A percentile compares a stretch with the other conserved stretches of the same genome.
phyloP scores from a whole-genome alignment of 2,797 vertebrate genomes.

The Oreochromis mossambicus region DNA sequence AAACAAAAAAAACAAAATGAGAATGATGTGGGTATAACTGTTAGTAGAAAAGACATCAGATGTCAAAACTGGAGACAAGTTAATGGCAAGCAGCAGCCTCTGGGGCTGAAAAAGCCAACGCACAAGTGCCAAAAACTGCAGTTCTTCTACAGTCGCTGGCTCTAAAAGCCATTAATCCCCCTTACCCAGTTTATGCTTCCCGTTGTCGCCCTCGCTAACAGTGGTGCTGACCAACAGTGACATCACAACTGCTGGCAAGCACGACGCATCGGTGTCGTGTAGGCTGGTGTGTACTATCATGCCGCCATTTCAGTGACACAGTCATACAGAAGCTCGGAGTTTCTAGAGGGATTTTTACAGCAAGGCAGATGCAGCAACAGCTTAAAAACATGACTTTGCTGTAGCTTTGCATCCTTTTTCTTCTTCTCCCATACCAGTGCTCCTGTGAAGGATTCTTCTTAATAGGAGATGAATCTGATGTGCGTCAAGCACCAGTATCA shows the following conservation, averaged over 20 bases:
- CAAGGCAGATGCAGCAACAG: neutral
- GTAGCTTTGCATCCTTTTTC: neutral
- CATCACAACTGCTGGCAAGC: neutral
- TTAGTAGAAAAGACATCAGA: neutral
- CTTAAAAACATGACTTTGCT: neutral
- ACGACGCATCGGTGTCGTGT: neutral
- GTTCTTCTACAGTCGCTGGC: neutral
- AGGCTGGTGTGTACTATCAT: neutral
- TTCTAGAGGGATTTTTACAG: neutral
- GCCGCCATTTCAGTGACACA: neutral
- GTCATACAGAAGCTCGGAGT: neutral
- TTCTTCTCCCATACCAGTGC: neutral
- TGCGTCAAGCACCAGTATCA: neutral
- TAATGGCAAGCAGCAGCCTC: neutral
- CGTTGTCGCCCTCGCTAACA: neutral
- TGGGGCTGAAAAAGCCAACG: neutral
- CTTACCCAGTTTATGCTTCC: neutral
- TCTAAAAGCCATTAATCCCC: neutral
- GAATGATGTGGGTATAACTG: neutral
- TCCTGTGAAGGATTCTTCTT: neutral
- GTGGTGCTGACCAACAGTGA: neutral
- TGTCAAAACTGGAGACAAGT: neutral
- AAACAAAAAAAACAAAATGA: neutral
- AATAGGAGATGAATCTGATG: neutral
- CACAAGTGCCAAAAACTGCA: neutral